phyloP scores from a whole-genome alignment of 92 coral and sea anemone genomes.

The Porites cylindrica region DNA sequence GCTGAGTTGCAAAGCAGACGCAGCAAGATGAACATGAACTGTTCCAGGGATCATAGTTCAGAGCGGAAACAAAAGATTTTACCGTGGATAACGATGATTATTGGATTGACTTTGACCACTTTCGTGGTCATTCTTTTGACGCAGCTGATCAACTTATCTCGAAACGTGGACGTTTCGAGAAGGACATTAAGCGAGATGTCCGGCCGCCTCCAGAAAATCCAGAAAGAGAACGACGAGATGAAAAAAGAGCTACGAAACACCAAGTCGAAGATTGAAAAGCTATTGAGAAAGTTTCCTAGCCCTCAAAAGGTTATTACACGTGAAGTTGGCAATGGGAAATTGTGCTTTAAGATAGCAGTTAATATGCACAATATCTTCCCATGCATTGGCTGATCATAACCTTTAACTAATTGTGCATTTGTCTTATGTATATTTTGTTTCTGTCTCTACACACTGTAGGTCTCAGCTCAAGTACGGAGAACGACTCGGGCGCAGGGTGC shows the following conservation, averaged over 20 bases:
- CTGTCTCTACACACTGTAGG: not conserved
- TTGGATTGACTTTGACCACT: constrained; percentile 3
- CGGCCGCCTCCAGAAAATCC: not conserved
- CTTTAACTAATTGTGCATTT: not conserved
- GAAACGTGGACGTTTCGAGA: constrained; percentile 22
- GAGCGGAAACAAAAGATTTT: not conserved
- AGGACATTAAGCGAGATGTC: constrained; percentile 13
- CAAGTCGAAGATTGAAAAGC: not conserved
- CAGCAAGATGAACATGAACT: not conserved
- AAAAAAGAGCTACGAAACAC: constrained; percentile 15
- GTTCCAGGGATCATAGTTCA: not conserved
- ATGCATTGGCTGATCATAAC: not conserved
- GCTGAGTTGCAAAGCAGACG: not conserved
- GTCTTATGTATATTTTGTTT: too few species aligned
- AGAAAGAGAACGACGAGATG: constrained; percentile 30
- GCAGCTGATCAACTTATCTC: constrained; percentile 1
- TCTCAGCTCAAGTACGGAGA: not conserved
- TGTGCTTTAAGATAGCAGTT: not conserved
- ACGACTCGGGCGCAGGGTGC: not conserved
- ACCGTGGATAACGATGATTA: not conserved
- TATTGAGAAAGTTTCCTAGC: not conserved
- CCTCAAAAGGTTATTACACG: constrained; percentile 12
- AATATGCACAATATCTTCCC: not conserved
- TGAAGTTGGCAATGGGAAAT: not conserved
- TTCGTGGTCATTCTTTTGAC: not conserved